Percentiles rank a stretch among this genome's conserved stretches.
Evolutionary conservation across 2,888 invertebrate species (phyloP).

Genomic region (Cepaea hortensis): DNA sequence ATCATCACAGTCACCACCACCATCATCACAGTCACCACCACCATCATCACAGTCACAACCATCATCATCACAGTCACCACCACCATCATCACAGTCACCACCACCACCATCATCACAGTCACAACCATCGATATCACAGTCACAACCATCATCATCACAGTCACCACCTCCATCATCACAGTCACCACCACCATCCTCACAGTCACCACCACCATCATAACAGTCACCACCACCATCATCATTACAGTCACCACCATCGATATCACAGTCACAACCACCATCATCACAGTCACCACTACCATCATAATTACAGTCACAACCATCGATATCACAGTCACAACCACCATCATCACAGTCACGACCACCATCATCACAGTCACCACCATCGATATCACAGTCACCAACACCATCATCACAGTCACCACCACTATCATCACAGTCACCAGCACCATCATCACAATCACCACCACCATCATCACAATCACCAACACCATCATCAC

Average conservation of each 20-base stretch:
- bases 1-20: background rate
- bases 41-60: background rate
- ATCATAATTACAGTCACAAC: background rate
- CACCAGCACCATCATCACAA: background rate
- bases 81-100: background rate
- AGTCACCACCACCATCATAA: background rate
- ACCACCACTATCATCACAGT: background rate
- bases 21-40: background rate
- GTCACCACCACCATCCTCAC: background rate
- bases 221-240: no score
- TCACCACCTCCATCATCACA: background rate
- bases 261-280: background rate
- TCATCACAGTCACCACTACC: background rate
- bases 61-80: background rate
- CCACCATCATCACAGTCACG: background rate
- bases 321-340: background rate
- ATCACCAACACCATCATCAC: background rate
- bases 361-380: background rate
- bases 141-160: background rate
- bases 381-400: no score
- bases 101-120: background rate
- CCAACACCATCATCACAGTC: background rate
- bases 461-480: background rate
- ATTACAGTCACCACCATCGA: background rate
- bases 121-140: background rate